These are phyloP conservation scores for Drosophila saltans DNA, from an alignment of 1,140 invertebrate genomes.

Conservation along the genomic window DNA sequence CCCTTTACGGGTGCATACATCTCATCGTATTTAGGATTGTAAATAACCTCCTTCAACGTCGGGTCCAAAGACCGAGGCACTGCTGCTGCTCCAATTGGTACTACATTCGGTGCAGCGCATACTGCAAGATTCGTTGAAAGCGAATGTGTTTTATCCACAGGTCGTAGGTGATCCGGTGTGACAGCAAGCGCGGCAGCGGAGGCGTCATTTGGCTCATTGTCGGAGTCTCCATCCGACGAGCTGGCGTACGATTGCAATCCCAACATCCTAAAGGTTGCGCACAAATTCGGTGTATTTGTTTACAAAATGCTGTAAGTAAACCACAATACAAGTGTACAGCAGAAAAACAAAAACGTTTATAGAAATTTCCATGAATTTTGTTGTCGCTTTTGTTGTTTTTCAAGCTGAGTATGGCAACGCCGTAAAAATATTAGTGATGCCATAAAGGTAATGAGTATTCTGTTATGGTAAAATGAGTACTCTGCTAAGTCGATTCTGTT, in stretches of 20 bases:
- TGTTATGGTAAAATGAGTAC: background rate
- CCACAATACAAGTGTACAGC: slow-evolving; percentile 60
- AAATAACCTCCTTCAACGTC: slow-evolving; percentile 90
- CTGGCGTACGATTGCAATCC: slow-evolving; percentile 71
- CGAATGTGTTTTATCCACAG: slow-evolving; percentile 80
- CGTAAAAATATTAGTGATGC: background rate
- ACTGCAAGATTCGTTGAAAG: slow-evolving; percentile 86
- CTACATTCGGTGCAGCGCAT: slow-evolving; percentile 91
- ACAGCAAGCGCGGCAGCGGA: background rate
- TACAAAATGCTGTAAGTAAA: slow-evolving; percentile 69
- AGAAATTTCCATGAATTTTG: slow-evolving; percentile 69
- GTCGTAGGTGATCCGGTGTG: slow-evolving; percentile 84
- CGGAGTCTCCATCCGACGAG: slow-evolving; percentile 73
- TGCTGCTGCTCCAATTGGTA: slow-evolving; percentile 87
- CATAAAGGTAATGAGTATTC: background rate
- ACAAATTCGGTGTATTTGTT: slow-evolving; percentile 68
- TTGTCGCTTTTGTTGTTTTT: background rate
- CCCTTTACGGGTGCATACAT: slow-evolving; percentile 96
- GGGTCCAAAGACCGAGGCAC: slow-evolving; percentile 88
- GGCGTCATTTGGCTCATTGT: slow-evolving; percentile 49
- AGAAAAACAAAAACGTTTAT: slow-evolving; percentile 75
- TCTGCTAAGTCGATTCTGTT: background rate
- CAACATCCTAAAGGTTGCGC: slow-evolving; percentile 63
- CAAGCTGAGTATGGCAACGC: background rate
- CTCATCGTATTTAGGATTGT: slow-evolving; percentile 98